These are phyloP conservation scores for Diplosoma virens DNA, from an alignment of 23 tunicate species.

Conservation along the genomic window DNA sequence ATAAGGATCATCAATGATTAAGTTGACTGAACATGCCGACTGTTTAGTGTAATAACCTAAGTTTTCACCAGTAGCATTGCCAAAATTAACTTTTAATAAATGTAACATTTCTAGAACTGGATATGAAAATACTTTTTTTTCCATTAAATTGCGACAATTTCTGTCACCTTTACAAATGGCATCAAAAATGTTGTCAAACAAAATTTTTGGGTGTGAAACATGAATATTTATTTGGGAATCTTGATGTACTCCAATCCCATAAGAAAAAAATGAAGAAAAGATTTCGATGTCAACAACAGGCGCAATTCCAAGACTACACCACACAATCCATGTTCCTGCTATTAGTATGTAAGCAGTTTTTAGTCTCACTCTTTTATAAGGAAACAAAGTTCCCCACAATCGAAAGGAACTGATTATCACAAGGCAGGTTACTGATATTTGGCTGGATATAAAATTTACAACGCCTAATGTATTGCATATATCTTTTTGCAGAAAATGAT, in stretches of 20 bases:
- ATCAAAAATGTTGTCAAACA: neutral
- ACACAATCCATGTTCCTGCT: neutral
- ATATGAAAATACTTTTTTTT: neutral
- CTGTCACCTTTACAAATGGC: neutral
- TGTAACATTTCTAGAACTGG: neutral
- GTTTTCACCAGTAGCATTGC: neutral
- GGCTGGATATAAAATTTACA: slow-evolving; percentile 14
- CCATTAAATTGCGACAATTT: neutral
- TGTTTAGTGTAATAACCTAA: neutral
- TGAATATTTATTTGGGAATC: no score
- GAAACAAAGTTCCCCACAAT: neutral
- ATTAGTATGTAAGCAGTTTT: neutral
- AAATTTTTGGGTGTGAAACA: neutral
- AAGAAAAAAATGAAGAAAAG: neutral
- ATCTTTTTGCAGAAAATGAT: no score
- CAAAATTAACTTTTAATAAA: neutral
- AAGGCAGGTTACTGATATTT: slow-evolving; percentile 8
- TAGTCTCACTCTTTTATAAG: neutral
- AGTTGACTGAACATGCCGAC: neutral
- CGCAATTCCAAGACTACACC: neutral
- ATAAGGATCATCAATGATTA: neutral
- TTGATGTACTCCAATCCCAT: neutral
- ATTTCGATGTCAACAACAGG: neutral
- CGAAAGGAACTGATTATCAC: neutral
- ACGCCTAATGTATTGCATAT: no score